Evolutionary conservation across 2,797 vertebrate genomes (phyloP), one percentile per base, ranked within the genome.

Genomic region (Distichodus sexfasciatus): DNA sequence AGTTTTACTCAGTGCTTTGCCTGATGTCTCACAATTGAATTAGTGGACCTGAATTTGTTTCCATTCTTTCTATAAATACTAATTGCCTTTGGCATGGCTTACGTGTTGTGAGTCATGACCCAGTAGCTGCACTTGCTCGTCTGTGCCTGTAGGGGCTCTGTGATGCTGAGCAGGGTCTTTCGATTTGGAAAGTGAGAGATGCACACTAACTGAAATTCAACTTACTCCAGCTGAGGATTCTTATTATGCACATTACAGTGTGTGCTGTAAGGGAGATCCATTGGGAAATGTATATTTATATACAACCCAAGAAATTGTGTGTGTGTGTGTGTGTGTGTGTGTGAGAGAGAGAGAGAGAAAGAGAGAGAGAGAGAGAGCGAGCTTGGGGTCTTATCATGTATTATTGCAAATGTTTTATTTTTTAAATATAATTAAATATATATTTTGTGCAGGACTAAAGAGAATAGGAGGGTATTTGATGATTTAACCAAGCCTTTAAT

Each of bases 221-320:
- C 41, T 60, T 67, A 60, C 47, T 38, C 71, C 38, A 28, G 55
- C 71, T 55, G 63, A 36, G 64, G 36, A 5, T 19, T 55, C 51
- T 54, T 48, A 62, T 57, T 57, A 40, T 43, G 54, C 60, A 47
- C 58, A 38, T 15, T 55, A 66, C 64, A 66, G 44, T 11, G 51
- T 55, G 64, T 43, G 21, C 38, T 31, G n/a, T 74, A 54, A 66
- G 53, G 24, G 9, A 33, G 26, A 50, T 31, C 64, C 50, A n/a
- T 8, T 33, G 64, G 64, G 48, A 43, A 21, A 31, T 21, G 50
- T 55, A 50, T 66, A 66, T 66, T 59, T 72, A 35, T 53, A 66
- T 28, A 35, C 54, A 24, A 23, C 54, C 40, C 54, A 26, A 57
- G 21, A 36, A 35, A 31, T 35, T 51, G 26, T 21, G 15, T 36